A percentile compares a stretch with the other conserved stretches of the same genome.
Conservation (phyloP, 1,140 invertebrate species). For the Drosophila lacteicornis region DNA sequence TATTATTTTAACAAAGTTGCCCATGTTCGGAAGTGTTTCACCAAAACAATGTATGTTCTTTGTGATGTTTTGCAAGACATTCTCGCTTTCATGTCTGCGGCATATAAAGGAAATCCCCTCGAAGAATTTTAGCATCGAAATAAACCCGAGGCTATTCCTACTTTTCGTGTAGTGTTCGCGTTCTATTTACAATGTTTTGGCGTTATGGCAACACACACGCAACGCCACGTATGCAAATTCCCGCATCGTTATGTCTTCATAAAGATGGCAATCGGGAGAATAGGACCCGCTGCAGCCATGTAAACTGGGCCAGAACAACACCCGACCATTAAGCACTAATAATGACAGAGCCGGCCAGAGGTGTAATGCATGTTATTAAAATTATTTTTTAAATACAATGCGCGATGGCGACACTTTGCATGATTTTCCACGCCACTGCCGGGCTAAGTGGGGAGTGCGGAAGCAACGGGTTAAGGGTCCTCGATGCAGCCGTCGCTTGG, state of each 20-base stretch:
- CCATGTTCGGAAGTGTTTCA: slow-evolving; percentile 4
- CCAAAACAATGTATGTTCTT: slow-evolving; percentile 1
- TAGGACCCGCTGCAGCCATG: slow-evolving; percentile 52
- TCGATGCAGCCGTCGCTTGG: slow-evolving; percentile 64
- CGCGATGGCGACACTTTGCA: slow-evolving; percentile 74
- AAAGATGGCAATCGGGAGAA: slow-evolving; percentile 71
- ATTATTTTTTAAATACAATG: slow-evolving; percentile 79
- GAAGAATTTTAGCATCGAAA: slow-evolving; percentile 62
- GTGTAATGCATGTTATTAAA: slow-evolving; percentile 74
- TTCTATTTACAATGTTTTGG: slow-evolving; percentile 70
- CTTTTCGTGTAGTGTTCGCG: slow-evolving; percentile 45
- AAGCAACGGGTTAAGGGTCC: slow-evolving; percentile 51
- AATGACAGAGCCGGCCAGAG: slow-evolving; percentile 52
- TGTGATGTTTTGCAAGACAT: slow-evolving; percentile 1
- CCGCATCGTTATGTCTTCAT: slow-evolving; percentile 80
- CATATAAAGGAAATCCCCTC: slow-evolving; percentile 47
- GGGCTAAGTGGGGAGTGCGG: slow-evolving; percentile 39
- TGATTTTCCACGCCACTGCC: slow-evolving; percentile 74
- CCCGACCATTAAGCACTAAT: slow-evolving; percentile 60
- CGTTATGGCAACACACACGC: slow-evolving; percentile 44
- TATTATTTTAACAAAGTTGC: neutral
- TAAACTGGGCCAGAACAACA: slow-evolving; percentile 75
- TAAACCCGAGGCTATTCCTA: slow-evolving; percentile 40
- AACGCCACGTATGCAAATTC: slow-evolving; percentile 36
- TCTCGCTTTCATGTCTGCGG: slow-evolving; percentile 23